Evolutionary conservation across 2,113 vertebrate species (phyloP), one percentile per base, ranked within the genome.

Genomic region (Petaurus breviceps): DNA sequence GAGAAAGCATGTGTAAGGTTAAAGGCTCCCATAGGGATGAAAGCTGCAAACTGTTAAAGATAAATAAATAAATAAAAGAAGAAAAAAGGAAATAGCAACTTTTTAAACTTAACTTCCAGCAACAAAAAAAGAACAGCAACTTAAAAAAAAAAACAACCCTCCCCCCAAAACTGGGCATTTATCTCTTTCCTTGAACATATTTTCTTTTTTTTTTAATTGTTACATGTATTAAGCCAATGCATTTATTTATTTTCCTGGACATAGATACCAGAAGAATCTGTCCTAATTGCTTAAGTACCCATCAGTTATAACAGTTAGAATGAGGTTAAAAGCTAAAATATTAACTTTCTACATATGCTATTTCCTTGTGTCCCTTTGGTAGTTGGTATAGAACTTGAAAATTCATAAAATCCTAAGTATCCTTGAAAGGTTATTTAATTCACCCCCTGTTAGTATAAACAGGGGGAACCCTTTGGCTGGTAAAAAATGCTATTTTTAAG

Each of bases 151-250:
- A 50, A 90, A 31, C 31, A 37, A 55, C 4, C 7, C 54, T 22
- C 31, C 31, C 28, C 31, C 90, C 49, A 19, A 84, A 77, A 84
- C 2, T 8, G 46, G 0, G n/a, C 94, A 43, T 43, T 84, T 90
- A 91, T 84, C 95, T 92, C 68, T 89, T 93, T 50, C 3, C 55
- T 53, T 90, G 68, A 57, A 31, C 91, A n/a, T 50, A 61, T 96
- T 96, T 51, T 90, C 43, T n/a, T 84, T 77, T 43, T n/a, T 84
- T 77, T 19, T 57, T 61, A 68, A 68, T 94, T 95, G 95, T 92
- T 61, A 89, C 96, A 94, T 95, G 97, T 84, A 97, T 96, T 96
- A 97, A 92, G 91, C 22, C 57, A 96, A 95, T 94, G 25, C 77
- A 91, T 46, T 68, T 92, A 52, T 94, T 90, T 96, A 94, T 97